Base-by-base conservation (phyloP, 2,797 vertebrate genomes). In the Pseudomugil gertrudae region DNA sequence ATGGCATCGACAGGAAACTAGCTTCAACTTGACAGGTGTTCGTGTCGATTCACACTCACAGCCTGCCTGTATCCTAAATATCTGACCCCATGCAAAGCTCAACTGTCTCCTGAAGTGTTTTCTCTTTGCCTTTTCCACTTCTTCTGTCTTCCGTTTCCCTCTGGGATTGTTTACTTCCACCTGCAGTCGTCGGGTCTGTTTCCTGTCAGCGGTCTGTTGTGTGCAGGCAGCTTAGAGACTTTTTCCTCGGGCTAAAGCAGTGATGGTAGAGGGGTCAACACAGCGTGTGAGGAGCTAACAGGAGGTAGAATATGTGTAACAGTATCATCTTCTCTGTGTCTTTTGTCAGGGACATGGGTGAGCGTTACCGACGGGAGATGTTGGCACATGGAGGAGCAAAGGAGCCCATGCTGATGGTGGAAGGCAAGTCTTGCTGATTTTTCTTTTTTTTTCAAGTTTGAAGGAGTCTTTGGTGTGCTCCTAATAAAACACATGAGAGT, bases 361-460 rank as follows among this genome's bases (percentile, higher is more conserved):
- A 99, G 69, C 96, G 95, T 73, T 99, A 99, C 74, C 95, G 97
- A 4, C 90, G 92, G 80, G 96, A 99, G 92, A 98, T 99, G 97
- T 92, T 99, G 88, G 95, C 95, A 8, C 95, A 98, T 0, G 98
- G 98, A 0, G 98, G 98, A 71, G 95, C 95, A 71, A 98, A 95
- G 85, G 96, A 98, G 76, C 97, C 98, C 65, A 94, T 96, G 88
- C 92, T 96, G 71, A 96, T 99, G 97, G 95, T 99, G 59, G 93
- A 98, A 96, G 98, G 98, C 98, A 95, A 70, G 36, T 62, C 21
- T 4, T 21, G 17, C 1, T 0, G 0, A 8, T 64, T 63, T 43
- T 53, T 19, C 2, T 26, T 29, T 3, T 8, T 27, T 40, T 17
- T 15, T 35, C 2, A 58, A 63, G 48, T 9, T 35, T 61, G 1